Evolutionary conservation across 2,797 vertebrate species (phyloP), one percentile per base, ranked within the genome.

Genomic region (Coregonus ussuriensis): DNA sequence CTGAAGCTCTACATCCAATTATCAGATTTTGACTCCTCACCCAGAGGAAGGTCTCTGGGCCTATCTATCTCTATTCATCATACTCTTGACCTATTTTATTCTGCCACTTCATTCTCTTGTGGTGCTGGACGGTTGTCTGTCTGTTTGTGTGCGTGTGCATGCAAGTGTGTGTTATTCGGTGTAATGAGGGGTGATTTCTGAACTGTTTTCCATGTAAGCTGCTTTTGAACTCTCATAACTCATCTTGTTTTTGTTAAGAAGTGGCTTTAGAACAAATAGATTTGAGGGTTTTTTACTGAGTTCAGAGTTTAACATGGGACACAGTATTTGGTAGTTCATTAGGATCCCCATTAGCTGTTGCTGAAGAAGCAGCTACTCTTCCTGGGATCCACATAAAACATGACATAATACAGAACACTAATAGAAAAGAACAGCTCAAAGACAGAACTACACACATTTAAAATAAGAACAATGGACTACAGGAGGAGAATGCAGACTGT

Each of bases 1-100:
- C 78, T 86, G 81, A 89, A 76, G 82, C 80, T 83, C 4, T 15
- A 87, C 87, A 89, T 91, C 89, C 84, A 77, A 77, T 88, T 88
- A 86, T 88, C 87, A 83, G 84, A 87, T 86, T 81, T 75, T 37
- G 75, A 83, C 79, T 79, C 73, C 73, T 77, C 67, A 47, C 59
- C 65, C 70, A 71, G 25, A 25, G 72, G 41, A 69, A 62, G 68
- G 66, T 59, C 47, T 47, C 1, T 29, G 21, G 29, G 7, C 54
- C 29, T 47, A 13, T n/a, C 41, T 71, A 21, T 84, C n/a, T 70
- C 69, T 41, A 71, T 76, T 79, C 75, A 70, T 79, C n/a, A 52
- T 56, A 54, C 35, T 41, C 71, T 69, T 78, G 78, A 29, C 18
- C 21, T 18, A 25, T 21, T 56, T 67, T 18, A 11, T 31, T 70